These are phyloP conservation scores for Eupithecia exiguata DNA, from an alignment of 2,888 invertebrate genomes.

Conservation along the genomic window DNA sequence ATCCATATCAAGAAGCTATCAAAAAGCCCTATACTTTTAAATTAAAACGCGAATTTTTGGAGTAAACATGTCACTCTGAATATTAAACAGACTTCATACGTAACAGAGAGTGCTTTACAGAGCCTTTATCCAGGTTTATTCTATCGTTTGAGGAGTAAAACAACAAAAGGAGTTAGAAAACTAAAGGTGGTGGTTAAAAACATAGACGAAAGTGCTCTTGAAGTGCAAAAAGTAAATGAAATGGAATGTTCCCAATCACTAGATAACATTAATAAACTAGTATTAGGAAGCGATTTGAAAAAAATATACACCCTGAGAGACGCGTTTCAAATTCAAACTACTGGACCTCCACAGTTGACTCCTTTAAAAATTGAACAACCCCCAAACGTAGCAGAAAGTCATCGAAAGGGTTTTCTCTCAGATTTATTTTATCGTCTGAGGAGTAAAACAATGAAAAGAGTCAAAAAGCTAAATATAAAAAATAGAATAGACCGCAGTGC, in stretches of 20 bases:
- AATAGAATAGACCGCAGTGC: not conserved
- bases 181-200: not conserved
- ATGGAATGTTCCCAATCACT: constrained; percentile 45
- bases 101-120: constrained; percentile 37
- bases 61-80: constrained; percentile 47
- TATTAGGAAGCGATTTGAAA: constrained; percentile 39
- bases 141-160: constrained; percentile 50
- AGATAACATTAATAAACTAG: constrained; percentile 25
- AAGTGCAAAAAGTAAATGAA: constrained; percentile 7
- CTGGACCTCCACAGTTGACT: constrained; percentile 48
- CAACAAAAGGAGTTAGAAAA: constrained; percentile 16
- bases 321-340: constrained; percentile 39
- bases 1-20: constrained; percentile 34
- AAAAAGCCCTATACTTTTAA: constrained; percentile 20
- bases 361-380: constrained; percentile 39
- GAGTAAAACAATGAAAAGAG: constrained; percentile 34
- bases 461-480: constrained; percentile 3
- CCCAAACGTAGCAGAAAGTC: constrained; percentile 36
- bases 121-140: constrained; percentile 46
- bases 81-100: constrained; percentile 26
- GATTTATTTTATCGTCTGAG: constrained; percentile 53
- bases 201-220: not conserved
- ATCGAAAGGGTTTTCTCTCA: constrained; percentile 39
- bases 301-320: constrained; percentile 33
- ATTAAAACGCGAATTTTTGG: constrained; percentile 46